Percentiles rank a stretch among this genome's conserved stretches.
Evolutionary conservation across 2,113 vertebrate species (phyloP).

Genomic region (Ifrita kowaldi): DNA sequence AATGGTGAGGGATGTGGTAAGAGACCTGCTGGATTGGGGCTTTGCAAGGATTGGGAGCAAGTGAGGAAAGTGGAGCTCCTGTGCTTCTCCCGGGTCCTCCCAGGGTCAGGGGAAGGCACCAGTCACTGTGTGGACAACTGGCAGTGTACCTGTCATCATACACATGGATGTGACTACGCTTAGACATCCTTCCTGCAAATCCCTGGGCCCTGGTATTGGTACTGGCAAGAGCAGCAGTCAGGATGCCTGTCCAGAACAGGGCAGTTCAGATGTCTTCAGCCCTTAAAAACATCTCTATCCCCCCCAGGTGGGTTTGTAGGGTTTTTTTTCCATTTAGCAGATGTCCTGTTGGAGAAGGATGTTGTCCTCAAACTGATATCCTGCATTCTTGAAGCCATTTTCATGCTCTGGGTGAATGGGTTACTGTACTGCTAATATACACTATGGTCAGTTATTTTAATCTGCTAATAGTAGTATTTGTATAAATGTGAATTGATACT

Average conservation of each 20-base stretch:
- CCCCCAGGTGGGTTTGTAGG: background rate
- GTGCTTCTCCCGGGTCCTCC: background rate
- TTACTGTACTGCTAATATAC: background rate
- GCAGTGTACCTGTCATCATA: too few relatives aligned
- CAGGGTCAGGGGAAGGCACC: background rate
- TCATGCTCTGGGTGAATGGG: background rate
- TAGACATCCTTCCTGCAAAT: background rate
- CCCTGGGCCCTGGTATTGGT: background rate
- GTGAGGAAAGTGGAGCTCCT: background rate
- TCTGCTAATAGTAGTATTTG: background rate
- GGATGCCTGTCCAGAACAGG: background rate
- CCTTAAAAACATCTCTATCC: background rate
- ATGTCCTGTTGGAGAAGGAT: background rate
- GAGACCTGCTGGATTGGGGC: background rate
- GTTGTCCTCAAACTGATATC: background rate
- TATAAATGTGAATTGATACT: background rate
- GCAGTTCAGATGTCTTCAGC: background rate
- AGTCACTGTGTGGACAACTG: background rate
- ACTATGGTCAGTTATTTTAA: background rate
- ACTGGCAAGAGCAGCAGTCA: background rate
- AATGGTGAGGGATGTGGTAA: background rate
- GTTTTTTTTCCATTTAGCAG: background rate
- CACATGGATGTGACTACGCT: accelerated
- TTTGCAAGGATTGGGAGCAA: background rate
- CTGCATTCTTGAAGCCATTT: background rate